Percentiles rank a stretch among this genome's conserved stretches.
These are phyloP conservation scores for Mallateleia sp. DNA, from an alignment of 2,888 invertebrate genomes.

Conservation along the genomic window DNA sequence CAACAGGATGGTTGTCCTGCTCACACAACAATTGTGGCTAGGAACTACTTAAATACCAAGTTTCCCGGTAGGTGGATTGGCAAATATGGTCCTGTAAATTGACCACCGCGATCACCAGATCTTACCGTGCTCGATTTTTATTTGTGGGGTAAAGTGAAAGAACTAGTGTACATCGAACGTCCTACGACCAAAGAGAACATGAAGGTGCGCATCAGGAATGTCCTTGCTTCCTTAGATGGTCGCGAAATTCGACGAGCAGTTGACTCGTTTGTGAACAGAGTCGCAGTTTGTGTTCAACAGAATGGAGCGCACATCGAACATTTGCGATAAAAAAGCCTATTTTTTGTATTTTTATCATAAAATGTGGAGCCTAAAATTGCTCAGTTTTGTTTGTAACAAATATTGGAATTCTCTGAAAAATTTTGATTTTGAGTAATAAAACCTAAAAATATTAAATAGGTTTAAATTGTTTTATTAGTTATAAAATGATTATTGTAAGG, in stretches of 20 bases:
- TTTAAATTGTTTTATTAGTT: too few species aligned
- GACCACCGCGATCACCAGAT: neutral
- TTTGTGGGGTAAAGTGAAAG: conserved; percentile 14
- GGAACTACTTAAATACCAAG: neutral
- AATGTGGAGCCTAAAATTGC: too few species aligned
- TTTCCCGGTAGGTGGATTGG: neutral
- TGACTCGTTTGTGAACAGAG: neutral
- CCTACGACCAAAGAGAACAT: neutral
- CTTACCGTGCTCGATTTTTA: neutral
- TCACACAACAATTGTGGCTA: neutral
- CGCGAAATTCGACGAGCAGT: conserved; percentile 1
- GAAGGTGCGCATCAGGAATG: neutral
- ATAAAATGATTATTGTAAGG: too few species aligned
- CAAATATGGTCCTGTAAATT: neutral
- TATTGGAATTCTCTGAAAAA: too few species aligned
- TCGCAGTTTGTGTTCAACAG: neutral
- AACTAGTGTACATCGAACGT: neutral
- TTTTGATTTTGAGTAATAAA: too few species aligned
- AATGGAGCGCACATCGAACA: too few species aligned
- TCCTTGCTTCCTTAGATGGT: neutral
- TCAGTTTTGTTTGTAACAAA: too few species aligned
- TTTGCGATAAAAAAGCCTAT: too few species aligned
- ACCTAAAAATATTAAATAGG: too few species aligned
- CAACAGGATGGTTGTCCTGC: neutral
- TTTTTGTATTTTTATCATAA: too few species aligned